Percentiles rank a stretch among this genome's conserved stretches.
phyloP scores from a whole-genome alignment of 2,888 invertebrate genomes.

The Drosophila leonis region DNA sequence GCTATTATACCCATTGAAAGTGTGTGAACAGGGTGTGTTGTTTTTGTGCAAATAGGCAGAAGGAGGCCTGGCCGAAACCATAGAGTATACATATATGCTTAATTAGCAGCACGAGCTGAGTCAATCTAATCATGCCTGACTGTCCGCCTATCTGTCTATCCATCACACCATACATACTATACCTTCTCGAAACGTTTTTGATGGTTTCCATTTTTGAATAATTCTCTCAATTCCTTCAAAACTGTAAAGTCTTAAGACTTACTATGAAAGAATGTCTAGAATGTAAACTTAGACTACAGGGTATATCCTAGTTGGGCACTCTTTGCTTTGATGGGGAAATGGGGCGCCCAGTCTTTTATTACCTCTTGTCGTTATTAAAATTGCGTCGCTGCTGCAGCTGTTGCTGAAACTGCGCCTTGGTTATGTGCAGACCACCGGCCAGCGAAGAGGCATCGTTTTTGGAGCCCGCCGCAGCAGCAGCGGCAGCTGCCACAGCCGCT shows the following conservation, averaged over 20 bases:
- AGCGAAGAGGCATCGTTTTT: conserved; percentile 59
- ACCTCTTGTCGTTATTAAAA: conserved; percentile 74
- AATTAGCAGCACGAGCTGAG: background rate
- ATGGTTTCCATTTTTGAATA: background rate
- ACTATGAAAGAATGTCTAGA: background rate
- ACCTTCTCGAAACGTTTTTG: background rate
- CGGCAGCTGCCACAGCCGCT: conserved; percentile 68
- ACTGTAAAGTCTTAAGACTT: background rate
- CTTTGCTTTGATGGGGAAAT: conserved; percentile 18
- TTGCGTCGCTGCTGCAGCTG: conserved; percentile 75
- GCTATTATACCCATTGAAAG: background rate
- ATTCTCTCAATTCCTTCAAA: background rate
- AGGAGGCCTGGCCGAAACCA: no score
- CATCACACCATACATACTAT: background rate
- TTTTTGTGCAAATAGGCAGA: background rate
- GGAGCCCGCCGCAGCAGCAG: conserved; percentile 53
- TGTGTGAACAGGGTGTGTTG: background rate
- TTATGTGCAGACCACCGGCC: conserved; percentile 71
- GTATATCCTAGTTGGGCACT: background rate
- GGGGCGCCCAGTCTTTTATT: conserved; percentile 46
- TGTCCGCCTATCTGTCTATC: background rate
- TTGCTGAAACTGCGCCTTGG: conserved; percentile 81
- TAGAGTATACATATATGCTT: background rate
- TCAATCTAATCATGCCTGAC: background rate
- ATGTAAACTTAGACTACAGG: background rate